Conservation (phyloP, 1,140 invertebrate genomes). For the Leptoteleia sp. region DNA sequence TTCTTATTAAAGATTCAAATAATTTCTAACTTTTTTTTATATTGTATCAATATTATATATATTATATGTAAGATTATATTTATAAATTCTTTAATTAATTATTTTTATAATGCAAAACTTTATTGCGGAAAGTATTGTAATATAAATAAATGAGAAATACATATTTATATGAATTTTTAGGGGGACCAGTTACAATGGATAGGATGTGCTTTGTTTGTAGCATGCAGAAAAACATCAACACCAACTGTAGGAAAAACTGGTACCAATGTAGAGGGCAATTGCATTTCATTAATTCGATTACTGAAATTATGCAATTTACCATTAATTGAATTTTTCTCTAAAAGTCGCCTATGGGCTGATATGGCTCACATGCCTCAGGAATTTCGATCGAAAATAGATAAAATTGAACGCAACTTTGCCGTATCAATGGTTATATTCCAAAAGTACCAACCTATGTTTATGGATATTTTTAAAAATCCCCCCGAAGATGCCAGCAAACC, state of each 20-base stretch:
- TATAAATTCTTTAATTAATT: too few species aligned
- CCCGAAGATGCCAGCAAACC: conserved; percentile 83
- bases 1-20: too few species aligned
- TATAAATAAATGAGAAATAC: too few species aligned
- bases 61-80: too few species aligned
- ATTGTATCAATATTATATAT: too few species aligned
- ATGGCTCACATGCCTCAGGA: conserved; percentile 94
- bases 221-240: conserved; percentile 90
- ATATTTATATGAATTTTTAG: conserved; percentile 82
- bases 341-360: conserved; percentile 97
- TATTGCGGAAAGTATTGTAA: too few species aligned
- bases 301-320: conserved; percentile 93
- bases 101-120: too few species aligned
- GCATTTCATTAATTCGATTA: conserved; percentile 94
- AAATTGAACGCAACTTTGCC: conserved; percentile 94
- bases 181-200: conserved; percentile 96
- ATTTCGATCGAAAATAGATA: conserved; percentile 92
- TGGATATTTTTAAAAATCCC: conserved; percentile 88
- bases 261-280: conserved; percentile 91
- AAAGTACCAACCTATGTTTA: conserved; percentile 95
- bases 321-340: conserved; percentile 96
- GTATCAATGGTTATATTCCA: conserved; percentile 97
- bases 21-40: too few species aligned
- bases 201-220: conserved; percentile 95
- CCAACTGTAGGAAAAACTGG: conserved; percentile 89